Evolutionary conservation across 1,140 invertebrate genomes (phyloP).

Genomic region (Danaus melanippus): DNA sequence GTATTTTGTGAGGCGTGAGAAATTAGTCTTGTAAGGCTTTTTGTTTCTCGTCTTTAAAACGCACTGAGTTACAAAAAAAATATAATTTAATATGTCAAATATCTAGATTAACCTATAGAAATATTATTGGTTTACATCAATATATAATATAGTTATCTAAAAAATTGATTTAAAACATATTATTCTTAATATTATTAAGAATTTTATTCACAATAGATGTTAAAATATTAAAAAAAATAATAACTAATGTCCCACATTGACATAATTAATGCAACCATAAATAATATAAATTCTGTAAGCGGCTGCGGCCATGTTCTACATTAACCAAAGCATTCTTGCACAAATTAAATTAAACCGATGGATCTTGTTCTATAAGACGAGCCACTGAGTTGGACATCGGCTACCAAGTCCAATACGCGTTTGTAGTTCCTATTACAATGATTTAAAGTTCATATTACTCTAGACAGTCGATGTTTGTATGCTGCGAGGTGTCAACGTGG

Average conservation of each 20-base stretch:
- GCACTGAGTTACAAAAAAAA: too few species aligned
- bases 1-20: slow-evolving; percentile 30
- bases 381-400: slow-evolving; percentile 33
- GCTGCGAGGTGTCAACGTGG: slow-evolving; percentile 39
- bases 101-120: too few species aligned
- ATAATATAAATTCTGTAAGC: slow-evolving; percentile 23
- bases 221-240: slow-evolving; percentile 2
- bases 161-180: too few species aligned
- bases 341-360: slow-evolving; percentile 55
- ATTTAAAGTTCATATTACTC: slow-evolving; percentile 18
- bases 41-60: slow-evolving; percentile 20
- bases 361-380: slow-evolving; percentile 35
- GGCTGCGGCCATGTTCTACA: slow-evolving; percentile 32
- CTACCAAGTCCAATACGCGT: slow-evolving; percentile 4
- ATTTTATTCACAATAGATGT: too few species aligned
- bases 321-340: slow-evolving; percentile 46
- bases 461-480: slow-evolving; percentile 11
- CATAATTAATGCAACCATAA: slow-evolving; percentile 24
- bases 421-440: slow-evolving; percentile 7
- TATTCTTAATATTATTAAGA: too few species aligned
- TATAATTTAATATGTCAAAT: too few species aligned
- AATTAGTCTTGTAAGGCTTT: slow-evolving; percentile 21
- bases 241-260: slow-evolving; percentile 2
- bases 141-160: too few species aligned
- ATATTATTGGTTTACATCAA: too few species aligned